Conservation (phyloP, 2,888 invertebrate species). For the Lasioglossum figueresi region DNA sequence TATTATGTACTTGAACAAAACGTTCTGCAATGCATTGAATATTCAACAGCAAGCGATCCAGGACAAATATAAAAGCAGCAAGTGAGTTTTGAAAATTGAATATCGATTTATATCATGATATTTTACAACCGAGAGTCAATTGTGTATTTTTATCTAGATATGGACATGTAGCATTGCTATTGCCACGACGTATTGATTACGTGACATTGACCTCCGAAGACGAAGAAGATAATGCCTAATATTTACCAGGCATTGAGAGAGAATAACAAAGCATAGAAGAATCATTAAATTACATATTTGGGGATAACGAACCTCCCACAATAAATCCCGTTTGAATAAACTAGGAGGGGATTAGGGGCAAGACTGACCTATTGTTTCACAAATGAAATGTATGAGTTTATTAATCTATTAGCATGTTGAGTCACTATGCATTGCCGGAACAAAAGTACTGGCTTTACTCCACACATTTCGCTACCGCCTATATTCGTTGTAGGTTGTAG, state of each 20-base stretch:
- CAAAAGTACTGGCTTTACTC: conserved; percentile 52
- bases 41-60: conserved; percentile 93
- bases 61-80: conserved; percentile 93
- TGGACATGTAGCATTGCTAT: conserved; percentile 79
- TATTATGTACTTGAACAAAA: conserved; percentile 88
- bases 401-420: conserved; percentile 67
- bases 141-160: conserved; percentile 72
- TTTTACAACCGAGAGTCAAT: neutral
- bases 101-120: neutral
- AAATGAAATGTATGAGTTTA: conserved; percentile 72
- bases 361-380: conserved; percentile 78
- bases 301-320: conserved; percentile 79
- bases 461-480: conserved; percentile 44
- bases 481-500: conserved; percentile 49
- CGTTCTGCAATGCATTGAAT: conserved; percentile 88
- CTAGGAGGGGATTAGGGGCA: conserved; percentile 78
- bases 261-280: conserved; percentile 36
- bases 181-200: conserved; percentile 78
- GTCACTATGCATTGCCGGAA: conserved; percentile 50
- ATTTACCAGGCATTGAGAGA: conserved; percentile 35
- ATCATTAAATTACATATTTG: conserved; percentile 59
- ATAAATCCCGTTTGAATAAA: conserved; percentile 65
- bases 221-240: conserved; percentile 78
- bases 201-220: conserved; percentile 76
- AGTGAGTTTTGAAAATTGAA: conserved; percentile 84